Evolutionary conservation across 1,140 invertebrate species (phyloP).

Genomic region (Ceratosolen fusciceps): DNA sequence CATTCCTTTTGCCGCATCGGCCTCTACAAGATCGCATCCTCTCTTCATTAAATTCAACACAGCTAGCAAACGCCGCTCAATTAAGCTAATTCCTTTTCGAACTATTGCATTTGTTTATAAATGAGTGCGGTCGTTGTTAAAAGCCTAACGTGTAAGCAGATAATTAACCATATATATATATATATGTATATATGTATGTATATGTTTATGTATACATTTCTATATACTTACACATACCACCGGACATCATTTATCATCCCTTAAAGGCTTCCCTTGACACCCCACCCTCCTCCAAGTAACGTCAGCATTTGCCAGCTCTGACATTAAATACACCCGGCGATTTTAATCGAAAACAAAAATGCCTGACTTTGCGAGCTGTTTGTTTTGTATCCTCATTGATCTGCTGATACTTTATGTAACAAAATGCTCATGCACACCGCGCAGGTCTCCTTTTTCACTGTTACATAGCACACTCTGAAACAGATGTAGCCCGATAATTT

Average conservation of each 20-base stretch:
- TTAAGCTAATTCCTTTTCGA: slow-evolving; percentile 12
- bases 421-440: slow-evolving; percentile 8
- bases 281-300: neutral
- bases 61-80: neutral
- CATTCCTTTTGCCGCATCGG: neutral
- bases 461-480: slow-evolving; percentile 12
- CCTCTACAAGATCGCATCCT: neutral
- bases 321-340: neutral
- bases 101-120: neutral
- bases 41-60: neutral
- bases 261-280: neutral
- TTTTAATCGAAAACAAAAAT: slow-evolving; percentile 32
- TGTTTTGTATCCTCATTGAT: neutral
- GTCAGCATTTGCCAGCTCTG: too few relatives aligned
- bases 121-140: slow-evolving; percentile 1
- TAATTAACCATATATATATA: slow-evolving; percentile 6
- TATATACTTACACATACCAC: too few relatives aligned
- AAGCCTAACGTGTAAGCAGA: neutral
- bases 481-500: slow-evolving; percentile 41
- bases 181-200: too few relatives aligned
- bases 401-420: slow-evolving; percentile 9
- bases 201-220: too few relatives aligned
- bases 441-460: slow-evolving; percentile 5
- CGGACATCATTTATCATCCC: neutral
- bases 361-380: slow-evolving; percentile 27